Percentiles rank a stretch among this genome's conserved stretches.
Conservation (phyloP, 2,113 vertebrate genomes). For the Argyrosomus japonicus region DNA sequence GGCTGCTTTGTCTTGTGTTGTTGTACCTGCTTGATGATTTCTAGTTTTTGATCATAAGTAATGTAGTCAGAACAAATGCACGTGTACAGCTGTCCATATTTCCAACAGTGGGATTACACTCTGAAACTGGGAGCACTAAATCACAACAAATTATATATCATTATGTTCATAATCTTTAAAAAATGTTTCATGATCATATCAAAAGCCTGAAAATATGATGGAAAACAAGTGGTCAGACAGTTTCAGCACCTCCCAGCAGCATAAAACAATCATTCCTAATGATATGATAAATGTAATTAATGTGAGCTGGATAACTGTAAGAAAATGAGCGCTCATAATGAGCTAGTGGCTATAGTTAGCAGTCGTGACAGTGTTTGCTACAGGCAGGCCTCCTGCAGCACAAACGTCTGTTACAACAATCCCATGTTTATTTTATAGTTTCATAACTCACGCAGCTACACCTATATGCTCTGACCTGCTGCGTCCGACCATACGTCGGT, state of each 20-base stretch:
- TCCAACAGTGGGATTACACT: no score
- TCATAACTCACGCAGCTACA: not conserved
- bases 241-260: not conserved
- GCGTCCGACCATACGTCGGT: slow-evolving; percentile 40
- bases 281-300: not conserved
- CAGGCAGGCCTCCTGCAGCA: not conserved
- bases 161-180: no score
- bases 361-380: not conserved
- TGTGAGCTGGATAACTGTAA: not conserved
- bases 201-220: not conserved
- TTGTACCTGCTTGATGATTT: no score
- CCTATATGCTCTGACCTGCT: slow-evolving; percentile 67
- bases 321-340: not conserved
- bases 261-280: not conserved
- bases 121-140: no score
- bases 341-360: not conserved
- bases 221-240: not conserved
- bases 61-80: no score
- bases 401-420: not conserved
- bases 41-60: no score
- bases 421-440: not conserved
- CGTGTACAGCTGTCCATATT: no score
- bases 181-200: not conserved
- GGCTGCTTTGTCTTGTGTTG: no score
- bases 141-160: no score